Percentiles rank a stretch among this genome's conserved stretches.
Evolutionary conservation across 2,888 invertebrate species (phyloP).

Genomic region (Blera fallax): DNA sequence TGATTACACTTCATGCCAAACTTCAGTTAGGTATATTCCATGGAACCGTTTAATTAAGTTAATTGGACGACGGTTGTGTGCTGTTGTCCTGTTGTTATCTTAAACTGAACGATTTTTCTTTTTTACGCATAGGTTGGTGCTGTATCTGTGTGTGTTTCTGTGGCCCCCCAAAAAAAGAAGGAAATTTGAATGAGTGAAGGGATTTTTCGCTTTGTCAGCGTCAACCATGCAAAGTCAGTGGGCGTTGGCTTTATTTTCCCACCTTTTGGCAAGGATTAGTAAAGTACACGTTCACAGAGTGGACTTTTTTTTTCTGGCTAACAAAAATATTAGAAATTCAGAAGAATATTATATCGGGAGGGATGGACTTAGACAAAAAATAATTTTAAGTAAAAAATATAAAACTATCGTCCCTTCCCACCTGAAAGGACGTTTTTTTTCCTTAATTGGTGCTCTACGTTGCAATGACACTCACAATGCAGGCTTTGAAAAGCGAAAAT

Average conservation of each 20-base stretch:
- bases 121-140: not conserved
- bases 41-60: constrained; percentile 55
- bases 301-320: not conserved
- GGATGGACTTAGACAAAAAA: not conserved
- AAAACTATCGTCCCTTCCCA: not conserved
- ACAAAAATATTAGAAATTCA: not conserved
- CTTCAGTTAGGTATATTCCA: constrained; percentile 1
- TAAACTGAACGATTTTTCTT: constrained; percentile 31
- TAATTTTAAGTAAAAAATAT: no score
- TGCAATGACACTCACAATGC: constrained; percentile 51
- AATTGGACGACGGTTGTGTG: constrained; percentile 35
- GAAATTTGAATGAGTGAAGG: constrained; percentile 12
- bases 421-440: constrained; percentile 5
- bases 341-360: not conserved
- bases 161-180: not conserved
- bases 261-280: constrained; percentile 8
- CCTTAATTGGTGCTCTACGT: constrained; percentile 42
- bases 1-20: constrained; percentile 2
- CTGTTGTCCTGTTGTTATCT: constrained; percentile 22
- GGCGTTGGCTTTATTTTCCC: not conserved
- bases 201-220: constrained; percentile 17
- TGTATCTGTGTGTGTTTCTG: not conserved
- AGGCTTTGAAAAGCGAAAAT: constrained; percentile 36
- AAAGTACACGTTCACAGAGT: not conserved
- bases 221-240: not conserved